A percentile compares a stretch with the other conserved stretches of the same genome.
Conservation (phyloP, 2,113 vertebrate genomes). For the Mohoua ochrocephala region DNA sequence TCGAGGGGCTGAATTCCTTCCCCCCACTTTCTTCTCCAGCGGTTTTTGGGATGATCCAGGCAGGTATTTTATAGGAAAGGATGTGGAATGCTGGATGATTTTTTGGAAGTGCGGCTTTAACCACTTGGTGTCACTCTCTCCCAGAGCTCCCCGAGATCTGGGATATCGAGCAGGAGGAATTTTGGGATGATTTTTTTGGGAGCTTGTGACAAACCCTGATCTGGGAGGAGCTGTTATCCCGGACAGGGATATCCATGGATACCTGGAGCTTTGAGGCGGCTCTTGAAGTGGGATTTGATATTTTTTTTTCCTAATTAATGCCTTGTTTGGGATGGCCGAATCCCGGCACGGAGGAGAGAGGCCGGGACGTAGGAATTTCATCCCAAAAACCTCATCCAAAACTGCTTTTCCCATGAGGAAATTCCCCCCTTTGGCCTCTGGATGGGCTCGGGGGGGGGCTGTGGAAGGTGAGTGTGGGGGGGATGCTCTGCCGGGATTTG, state of each 20-base stretch:
- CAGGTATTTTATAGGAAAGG: background rate
- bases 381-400: accelerated
- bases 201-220: background rate
- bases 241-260: background rate
- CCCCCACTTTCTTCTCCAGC: background rate
- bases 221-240: background rate
- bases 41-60: background rate
- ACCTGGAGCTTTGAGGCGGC: background rate
- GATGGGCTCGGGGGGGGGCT: accelerated
- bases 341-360: accelerated
- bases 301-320: background rate
- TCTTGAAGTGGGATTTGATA: accelerated
- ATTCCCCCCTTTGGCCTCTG: background rate
- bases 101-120: background rate
- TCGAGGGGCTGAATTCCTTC: background rate
- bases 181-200: background rate
- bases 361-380: accelerated
- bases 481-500: accelerated
- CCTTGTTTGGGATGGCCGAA: background rate
- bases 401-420: background rate
- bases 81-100: background rate
- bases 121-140: background rate
- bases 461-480: background rate
- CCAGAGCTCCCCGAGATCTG: background rate
- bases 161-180: background rate